A percentile compares a stretch with the other conserved stretches of the same genome.
These are phyloP conservation scores for Petaurus breviceps DNA, from an alignment of 2,113 vertebrate species.

Conservation along the genomic window DNA sequence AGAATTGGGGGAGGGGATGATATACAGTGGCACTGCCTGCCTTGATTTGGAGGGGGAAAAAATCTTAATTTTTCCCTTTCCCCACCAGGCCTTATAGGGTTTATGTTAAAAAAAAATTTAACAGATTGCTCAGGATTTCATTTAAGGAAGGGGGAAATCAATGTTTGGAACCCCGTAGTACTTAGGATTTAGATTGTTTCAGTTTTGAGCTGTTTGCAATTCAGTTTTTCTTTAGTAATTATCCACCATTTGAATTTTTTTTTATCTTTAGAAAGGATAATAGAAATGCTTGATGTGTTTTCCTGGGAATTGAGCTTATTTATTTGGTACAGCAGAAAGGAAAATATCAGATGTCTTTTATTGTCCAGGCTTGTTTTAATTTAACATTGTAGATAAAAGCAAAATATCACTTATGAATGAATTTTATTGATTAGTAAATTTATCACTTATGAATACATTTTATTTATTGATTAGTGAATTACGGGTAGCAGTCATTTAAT, in stretches of 20 bases:
- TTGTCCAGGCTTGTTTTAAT: background rate
- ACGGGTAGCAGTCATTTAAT: background rate
- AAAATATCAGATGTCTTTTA: background rate
- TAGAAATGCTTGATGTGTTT: background rate
- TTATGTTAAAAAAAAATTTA: background rate
- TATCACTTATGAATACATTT: background rate
- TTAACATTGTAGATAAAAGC: background rate
- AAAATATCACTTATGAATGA: background rate
- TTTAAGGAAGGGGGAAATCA: background rate
- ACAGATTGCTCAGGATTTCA: background rate
- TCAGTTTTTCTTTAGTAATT: background rate
- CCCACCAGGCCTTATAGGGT: background rate
- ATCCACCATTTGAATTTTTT: background rate
- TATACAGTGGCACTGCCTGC: background rate
- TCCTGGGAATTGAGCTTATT: background rate
- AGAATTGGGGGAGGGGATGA: background rate
- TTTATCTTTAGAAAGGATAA: slow-evolving; percentile 7
- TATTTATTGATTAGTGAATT: background rate
- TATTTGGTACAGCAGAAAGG: background rate
- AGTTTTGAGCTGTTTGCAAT: background rate
- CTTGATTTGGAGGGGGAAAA: background rate
- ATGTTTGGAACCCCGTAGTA: background rate
- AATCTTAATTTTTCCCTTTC: background rate
- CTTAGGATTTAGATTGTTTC: background rate
- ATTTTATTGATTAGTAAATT: background rate